A percentile compares a stretch with the other conserved stretches of the same genome.
Evolutionary conservation across 1,140 invertebrate genomes (phyloP).

Genomic region (Ericerus pela): DNA sequence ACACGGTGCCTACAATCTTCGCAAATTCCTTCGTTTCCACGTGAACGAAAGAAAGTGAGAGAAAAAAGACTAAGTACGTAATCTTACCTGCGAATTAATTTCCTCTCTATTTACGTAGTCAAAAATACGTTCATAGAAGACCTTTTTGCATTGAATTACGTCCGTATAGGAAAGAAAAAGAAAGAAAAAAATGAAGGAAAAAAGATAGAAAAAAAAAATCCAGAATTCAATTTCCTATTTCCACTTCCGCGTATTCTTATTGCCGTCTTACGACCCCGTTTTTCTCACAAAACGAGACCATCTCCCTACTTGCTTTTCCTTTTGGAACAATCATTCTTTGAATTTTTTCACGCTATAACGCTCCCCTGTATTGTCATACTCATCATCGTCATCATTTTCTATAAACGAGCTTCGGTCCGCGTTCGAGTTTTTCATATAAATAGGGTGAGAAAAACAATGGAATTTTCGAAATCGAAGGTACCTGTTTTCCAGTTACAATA

Average conservation of each 20-base stretch:
- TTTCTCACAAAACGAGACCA: neutral
- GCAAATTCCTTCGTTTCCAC: too few species aligned
- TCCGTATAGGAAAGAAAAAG: too few species aligned
- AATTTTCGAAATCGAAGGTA: too few species aligned
- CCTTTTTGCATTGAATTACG: conserved; percentile 6
- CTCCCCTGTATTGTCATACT: neutral
- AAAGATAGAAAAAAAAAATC: conserved; percentile 1
- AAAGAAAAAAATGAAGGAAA: too few species aligned
- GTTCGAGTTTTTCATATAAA: neutral
- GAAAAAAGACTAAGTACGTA: too few species aligned
- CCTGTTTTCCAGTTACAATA: too few species aligned
- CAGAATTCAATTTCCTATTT: conserved; percentile 11
- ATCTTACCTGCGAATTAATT: conserved; percentile 3
- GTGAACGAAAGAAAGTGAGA: too few species aligned
- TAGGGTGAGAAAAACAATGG: conserved; percentile 2
- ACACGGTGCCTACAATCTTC: too few species aligned
- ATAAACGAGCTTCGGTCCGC: neutral
- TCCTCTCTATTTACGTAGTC: conserved; percentile 6
- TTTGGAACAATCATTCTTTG: conserved; percentile 7
- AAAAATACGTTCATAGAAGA: conserved; percentile 6
- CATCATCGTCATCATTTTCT: conserved; percentile 5
- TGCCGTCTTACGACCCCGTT: conserved; percentile 4
- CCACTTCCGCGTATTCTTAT: conserved; percentile 1
- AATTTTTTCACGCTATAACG: conserved; percentile 12
- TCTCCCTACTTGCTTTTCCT: neutral